Evolutionary conservation across 2,113 vertebrate species (phyloP), one percentile per base, ranked within the genome.

Genomic region (Girardinichthys multiradiatus): DNA sequence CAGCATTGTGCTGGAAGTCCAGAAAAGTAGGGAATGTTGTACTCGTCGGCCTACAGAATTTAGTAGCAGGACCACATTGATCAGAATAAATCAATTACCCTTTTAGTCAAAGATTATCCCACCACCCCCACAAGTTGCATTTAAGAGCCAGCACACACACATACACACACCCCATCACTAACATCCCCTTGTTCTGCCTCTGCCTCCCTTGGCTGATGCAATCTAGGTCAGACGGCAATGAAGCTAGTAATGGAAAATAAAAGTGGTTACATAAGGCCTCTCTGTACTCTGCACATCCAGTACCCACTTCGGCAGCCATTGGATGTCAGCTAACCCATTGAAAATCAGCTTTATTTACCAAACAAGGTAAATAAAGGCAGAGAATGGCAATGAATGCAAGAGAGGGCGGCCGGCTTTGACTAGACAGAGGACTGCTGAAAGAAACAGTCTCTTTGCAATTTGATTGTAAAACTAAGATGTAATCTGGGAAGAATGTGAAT

Each of bases 141-240:
- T 45, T 19, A 45, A 45, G 5, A 1, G 27, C 29, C 70, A 65
- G 68, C 71, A 63, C 57, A 30, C 72, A n/a, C 73, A 51, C 24
- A 30, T 64, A 59, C 64, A 72, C 77, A 70, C 87, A 77, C 83
- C 64, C 70, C 80, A 86, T 75, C 74, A 63, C 86, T 76, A 88
- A 89, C 86, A 83, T 89, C 87, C 89, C 80, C 89, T 89, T 84
- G 89, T 90, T 89, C 87, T 90, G 88, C 91, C 90, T 91, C 87
- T 90, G 85, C 88, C 75, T 86, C 89, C 82, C 87, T 83, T 82
- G 88, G 90, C 89, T 92, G 91, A 93, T 90, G 89, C 87, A 92
- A 92, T 94, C 89, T 93, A 93, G 93, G 92, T 92, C 92, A 93
- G 91, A 92, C 90, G 76, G 88, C 92, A 91, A 87, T 89, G 90